Evolutionary conservation across 1,140 invertebrate genomes (phyloP).

Genomic region (Pollicipes pollicipes): DNA sequence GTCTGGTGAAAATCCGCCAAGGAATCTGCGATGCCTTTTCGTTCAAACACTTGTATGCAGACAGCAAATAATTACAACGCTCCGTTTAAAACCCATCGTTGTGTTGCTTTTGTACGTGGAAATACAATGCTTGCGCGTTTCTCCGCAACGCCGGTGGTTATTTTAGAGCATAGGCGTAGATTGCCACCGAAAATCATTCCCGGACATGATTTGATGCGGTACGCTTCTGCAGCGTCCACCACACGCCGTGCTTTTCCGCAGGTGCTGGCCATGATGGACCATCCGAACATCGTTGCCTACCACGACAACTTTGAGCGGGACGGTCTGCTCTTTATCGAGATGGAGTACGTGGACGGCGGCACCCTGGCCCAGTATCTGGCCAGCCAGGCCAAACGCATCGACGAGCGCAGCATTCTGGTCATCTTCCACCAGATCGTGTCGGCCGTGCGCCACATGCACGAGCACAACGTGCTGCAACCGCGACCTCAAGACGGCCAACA

Average conservation of each 20-base stretch:
- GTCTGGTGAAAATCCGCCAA: no score
- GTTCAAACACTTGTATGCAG: no score
- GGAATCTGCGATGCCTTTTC: no score
- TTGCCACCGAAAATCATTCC: no score
- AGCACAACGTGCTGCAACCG: conserved; percentile 50
- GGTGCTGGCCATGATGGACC: conserved; percentile 48
- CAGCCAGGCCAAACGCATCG: conserved; percentile 26
- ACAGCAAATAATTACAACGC: no score
- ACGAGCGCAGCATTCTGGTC: conserved; percentile 42
- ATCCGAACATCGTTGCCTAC: conserved; percentile 56
- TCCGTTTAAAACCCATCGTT: no score
- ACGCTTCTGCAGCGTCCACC: no score
- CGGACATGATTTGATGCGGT: no score
- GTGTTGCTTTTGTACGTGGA: no score
- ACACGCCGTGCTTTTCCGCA: conserved; percentile 20
- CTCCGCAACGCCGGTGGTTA: no score
- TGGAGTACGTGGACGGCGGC: conserved; percentile 62
- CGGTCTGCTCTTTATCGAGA: conserved; percentile 54
- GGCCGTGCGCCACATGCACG: conserved; percentile 51
- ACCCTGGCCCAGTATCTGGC: conserved; percentile 46
- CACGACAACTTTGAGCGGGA: conserved; percentile 55
- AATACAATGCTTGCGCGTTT: no score
- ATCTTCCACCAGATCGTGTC: conserved; percentile 50
- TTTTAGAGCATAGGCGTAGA: no score
- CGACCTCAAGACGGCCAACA: conserved; percentile 58